A percentile compares a stretch with the other conserved stretches of the same genome.
Conservation (phyloP, 2,113 vertebrate genomes). For the Psophia crepitans region DNA sequence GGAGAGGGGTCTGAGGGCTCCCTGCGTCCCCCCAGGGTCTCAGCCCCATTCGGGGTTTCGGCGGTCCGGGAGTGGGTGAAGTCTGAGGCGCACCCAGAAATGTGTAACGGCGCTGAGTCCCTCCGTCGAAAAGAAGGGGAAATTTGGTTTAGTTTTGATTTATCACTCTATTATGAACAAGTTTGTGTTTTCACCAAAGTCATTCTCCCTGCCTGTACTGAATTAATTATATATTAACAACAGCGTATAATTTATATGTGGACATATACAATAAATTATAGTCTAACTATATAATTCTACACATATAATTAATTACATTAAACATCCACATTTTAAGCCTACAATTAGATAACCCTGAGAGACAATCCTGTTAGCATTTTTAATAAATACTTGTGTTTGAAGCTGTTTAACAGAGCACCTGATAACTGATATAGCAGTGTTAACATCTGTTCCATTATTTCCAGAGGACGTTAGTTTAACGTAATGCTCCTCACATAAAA, state of each 20-base stretch:
- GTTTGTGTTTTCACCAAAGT: constrained; percentile 77
- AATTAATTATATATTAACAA: constrained; percentile 75
- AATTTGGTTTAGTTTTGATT: constrained; percentile 72
- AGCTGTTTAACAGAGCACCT: constrained; percentile 83
- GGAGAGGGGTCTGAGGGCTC: rapidly evolving
- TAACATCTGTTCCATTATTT: constrained; percentile 87
- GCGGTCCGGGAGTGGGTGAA: background rate
- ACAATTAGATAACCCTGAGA: constrained; percentile 81
- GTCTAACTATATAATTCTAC: constrained; percentile 72
- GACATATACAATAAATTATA: constrained; percentile 76
- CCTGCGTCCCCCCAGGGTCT: background rate
- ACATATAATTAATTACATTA: constrained; percentile 81
- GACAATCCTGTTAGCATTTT: constrained; percentile 79
- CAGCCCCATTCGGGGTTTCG: rapidly evolving
- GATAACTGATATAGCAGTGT: constrained; percentile 81
- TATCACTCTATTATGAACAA: constrained; percentile 71
- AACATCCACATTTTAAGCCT: constrained; percentile 75
- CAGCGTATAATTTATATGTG: constrained; percentile 74
- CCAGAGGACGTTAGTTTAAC: constrained; percentile 76
- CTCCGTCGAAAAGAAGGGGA: constrained; percentile 50
- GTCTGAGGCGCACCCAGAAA: constrained; percentile 46
- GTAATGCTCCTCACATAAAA: constrained; percentile 84
- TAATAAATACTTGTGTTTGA: constrained; percentile 85
- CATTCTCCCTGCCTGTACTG: constrained; percentile 62
- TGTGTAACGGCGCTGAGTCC: background rate